phyloP scores from a whole-genome alignment of 2,113 vertebrate species.

The Triplophysa dalaica region DNA sequence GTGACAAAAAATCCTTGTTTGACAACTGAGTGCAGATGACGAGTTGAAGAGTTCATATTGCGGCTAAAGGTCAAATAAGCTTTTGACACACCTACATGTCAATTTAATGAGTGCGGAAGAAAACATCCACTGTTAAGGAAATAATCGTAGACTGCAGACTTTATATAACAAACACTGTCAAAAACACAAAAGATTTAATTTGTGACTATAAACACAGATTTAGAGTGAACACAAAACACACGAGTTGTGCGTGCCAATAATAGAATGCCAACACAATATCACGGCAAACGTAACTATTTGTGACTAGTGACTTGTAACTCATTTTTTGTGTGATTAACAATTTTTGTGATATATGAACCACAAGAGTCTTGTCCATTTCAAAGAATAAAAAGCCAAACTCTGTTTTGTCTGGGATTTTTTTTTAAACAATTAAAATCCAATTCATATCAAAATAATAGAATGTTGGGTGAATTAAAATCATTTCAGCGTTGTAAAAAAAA shows the following conservation, averaged over 20 bases:
- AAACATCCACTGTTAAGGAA: background rate
- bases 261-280: too few relatives aligned
- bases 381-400: too few relatives aligned
- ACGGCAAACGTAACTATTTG: too few relatives aligned
- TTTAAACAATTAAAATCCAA: too few relatives aligned
- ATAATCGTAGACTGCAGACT: background rate
- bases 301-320: too few relatives aligned
- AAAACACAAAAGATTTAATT: background rate
- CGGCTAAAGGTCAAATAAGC: slow-evolving; percentile 22
- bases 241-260: background rate
- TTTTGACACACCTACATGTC: slow-evolving; percentile 17
- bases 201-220: background rate
- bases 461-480: too few relatives aligned
- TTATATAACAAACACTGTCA: background rate
- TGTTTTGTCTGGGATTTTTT: too few relatives aligned
- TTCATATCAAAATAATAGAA: too few relatives aligned
- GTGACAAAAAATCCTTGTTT: slow-evolving; percentile 25
- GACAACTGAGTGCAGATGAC: slow-evolving; percentile 52
- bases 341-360: too few relatives aligned
- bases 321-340: too few relatives aligned
- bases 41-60: slow-evolving; percentile 67
- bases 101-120: background rate
- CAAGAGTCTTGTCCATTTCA: too few relatives aligned
- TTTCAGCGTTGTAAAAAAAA: too few relatives aligned
- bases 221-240: background rate